Base-by-base conservation (phyloP, 2,888 invertebrate species). In the Plebejus melissa region DNA sequence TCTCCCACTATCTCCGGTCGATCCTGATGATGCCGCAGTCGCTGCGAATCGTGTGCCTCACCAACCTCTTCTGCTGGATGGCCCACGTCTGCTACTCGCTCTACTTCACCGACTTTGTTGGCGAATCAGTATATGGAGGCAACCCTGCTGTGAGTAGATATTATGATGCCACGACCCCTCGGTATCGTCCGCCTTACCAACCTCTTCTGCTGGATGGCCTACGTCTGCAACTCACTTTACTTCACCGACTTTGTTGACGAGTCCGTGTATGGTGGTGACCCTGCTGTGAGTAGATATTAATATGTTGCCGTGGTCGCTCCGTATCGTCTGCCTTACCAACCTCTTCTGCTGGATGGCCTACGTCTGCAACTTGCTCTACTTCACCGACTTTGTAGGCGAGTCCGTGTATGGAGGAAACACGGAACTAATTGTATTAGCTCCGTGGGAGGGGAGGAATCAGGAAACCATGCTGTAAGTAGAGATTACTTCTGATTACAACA, bases 31-130 rank as follows among this genome's bases (percentile, higher is more conserved):
- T 99, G 98, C 99, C 99, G 0, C 93, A 94, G 82, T 98, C 98
- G 0, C 93, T 99, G 79, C 94, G 96, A 54, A 95, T 98, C 84
- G 95, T 99, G 13, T 99, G 99, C 84, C 86, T 98, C 78, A 99
- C 99, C 16, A 99, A 99, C 92, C 94, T 99, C 57, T 99, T 99
- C 90, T 98, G 98, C 85, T 99, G 99, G 99, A 99, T 98, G 98
- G 98, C 98, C 0, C 97, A 99, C 82, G 98, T 99, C 70, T 98
- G 98, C 87, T 99, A 99, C 86, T 98, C 98, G 0, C 93, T 99
- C 6, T 99, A 98, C 88, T 99, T 99, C 88, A 99, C 99, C 0
- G 98, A 99, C 90, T 99, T 98, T 84, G 99, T 98, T 1, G 98
- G 98, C 0, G 98, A 98, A 88, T 96, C 97, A 13, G 97, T 98